Conservation (phyloP, 2,113 vertebrate species). For the Pogonocichla stellata region DNA sequence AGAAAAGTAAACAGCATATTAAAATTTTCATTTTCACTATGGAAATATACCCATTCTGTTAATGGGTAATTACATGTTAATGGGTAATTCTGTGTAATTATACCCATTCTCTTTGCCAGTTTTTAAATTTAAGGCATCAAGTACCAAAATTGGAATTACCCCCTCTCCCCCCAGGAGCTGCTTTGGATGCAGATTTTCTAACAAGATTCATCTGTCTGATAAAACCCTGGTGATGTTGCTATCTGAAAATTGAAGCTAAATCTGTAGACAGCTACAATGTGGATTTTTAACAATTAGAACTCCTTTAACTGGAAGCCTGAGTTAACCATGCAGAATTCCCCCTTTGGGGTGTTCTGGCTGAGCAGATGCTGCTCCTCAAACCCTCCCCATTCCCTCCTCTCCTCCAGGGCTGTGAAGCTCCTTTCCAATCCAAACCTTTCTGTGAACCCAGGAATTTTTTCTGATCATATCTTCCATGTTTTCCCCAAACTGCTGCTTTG, state of each 20-base stretch:
- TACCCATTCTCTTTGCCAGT: background rate
- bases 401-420: background rate
- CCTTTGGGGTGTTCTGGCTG: fast-evolving
- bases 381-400: fast-evolving
- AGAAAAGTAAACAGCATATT: background rate
- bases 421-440: background rate
- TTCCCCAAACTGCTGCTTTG: background rate
- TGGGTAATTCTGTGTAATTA: no score
- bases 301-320: background rate
- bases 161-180: background rate
- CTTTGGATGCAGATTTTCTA: background rate
- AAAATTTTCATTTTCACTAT: fast-evolving
- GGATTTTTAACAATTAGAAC: background rate
- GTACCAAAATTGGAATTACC: background rate
- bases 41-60: background rate
- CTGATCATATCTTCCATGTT: background rate
- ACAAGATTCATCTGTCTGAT: background rate
- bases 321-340: fast-evolving
- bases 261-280: background rate
- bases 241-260: background rate
- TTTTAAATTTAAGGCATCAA: background rate
- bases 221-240: background rate
- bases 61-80: no score
- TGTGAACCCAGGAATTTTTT: no score
- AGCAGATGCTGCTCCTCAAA: background rate